phyloP scores from a whole-genome alignment of 37 sponge, comb jelly and placozoan species.

The Theonella swinhoei region DNA sequence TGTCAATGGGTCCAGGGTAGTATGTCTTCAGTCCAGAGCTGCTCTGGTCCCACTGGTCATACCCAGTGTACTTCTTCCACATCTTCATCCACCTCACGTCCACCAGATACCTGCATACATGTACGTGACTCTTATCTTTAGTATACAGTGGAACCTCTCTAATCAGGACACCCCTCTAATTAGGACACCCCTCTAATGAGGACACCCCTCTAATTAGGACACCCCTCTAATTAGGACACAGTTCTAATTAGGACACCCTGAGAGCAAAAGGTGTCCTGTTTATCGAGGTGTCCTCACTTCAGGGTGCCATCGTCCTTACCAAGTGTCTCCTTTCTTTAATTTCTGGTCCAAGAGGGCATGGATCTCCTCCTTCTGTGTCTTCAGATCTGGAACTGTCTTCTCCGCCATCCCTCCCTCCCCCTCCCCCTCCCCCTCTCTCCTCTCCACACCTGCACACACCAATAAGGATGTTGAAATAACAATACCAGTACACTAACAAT shows the following conservation, averaged over 20 bases:
- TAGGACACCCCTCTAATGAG: too few relatives aligned
- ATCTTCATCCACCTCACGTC: slow-evolving; percentile 90
- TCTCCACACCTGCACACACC: neutral
- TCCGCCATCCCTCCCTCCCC: neutral
- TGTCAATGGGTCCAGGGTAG: slow-evolving; percentile 95
- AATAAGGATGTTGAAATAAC: neutral
- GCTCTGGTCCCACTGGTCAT: slow-evolving; percentile 75
- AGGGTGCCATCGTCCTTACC: too few relatives aligned
- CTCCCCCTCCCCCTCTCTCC: slow-evolving; percentile 6
- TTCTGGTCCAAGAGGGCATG: slow-evolving; percentile 34
- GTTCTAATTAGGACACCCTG: too few relatives aligned
- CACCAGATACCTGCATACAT: slow-evolving; percentile 65
- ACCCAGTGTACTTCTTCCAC: slow-evolving; percentile 96
- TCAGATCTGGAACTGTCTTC: slow-evolving; percentile 15
- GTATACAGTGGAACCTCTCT: too few relatives aligned
- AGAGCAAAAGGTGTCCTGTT: too few relatives aligned
- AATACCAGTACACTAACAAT: neutral
- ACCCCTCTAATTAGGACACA: too few relatives aligned
- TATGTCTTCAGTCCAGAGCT: slow-evolving; percentile 61
- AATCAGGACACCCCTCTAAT: too few relatives aligned
- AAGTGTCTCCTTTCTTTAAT: slow-evolving; percentile 61
- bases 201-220: too few relatives aligned
- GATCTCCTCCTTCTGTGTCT: slow-evolving; percentile 66
- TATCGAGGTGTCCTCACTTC: too few relatives aligned
- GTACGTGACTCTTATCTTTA: too few relatives aligned